Base-by-base conservation (phyloP, 1,140 invertebrate species). In the Anadara kagoshimensis region DNA sequence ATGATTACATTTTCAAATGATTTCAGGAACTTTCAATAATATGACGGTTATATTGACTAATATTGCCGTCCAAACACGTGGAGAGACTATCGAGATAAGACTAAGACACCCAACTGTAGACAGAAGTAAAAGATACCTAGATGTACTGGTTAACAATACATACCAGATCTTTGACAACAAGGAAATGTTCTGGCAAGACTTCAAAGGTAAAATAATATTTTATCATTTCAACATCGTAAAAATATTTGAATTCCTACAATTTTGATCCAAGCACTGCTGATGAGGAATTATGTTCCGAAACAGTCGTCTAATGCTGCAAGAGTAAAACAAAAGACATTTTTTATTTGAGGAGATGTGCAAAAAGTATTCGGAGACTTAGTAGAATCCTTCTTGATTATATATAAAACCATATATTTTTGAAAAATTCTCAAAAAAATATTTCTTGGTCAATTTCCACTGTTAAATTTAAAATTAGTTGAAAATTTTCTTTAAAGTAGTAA, bases 151-250 rank as follows among this genome's bases (percentile, higher is more conserved):
- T 0, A 78, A 81, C 26, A 29, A 63, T 5, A n/a, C 77, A 16
- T 70, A 68, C 24, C 63, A 74, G 18, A 68, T 68, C 47, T 85
- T 86, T 58, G 61, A 78, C 0, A 22, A 71, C n/a, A 62, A 68
- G 22, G 24, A 72, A 14, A 14, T 68, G 29, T 57, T 57, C 18
- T 82, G 79, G 81, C 80, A 83, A 56, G 80, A 85, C 26, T 86
- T 80, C 58, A 69, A 64, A 72, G 76, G 83, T 84, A 69, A 49
- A 24, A 18, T 5, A 56, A 7, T 44, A 54, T 26, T 16, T 44
- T 41, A 18, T 41, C 11, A 36, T 59, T 26, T 22, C 14, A 11
- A 26, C 11, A 18, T 11, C 10, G 10, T 11, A 59, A 18, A 12
- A 59, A 16, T 24, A 20, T 10, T 36, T 53, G 51, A 12, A 1